A percentile compares a stretch with the other conserved stretches of the same genome.
Evolutionary conservation across 2,797 vertebrate species (phyloP).

Genomic region (Myotis vivesi): DNA sequence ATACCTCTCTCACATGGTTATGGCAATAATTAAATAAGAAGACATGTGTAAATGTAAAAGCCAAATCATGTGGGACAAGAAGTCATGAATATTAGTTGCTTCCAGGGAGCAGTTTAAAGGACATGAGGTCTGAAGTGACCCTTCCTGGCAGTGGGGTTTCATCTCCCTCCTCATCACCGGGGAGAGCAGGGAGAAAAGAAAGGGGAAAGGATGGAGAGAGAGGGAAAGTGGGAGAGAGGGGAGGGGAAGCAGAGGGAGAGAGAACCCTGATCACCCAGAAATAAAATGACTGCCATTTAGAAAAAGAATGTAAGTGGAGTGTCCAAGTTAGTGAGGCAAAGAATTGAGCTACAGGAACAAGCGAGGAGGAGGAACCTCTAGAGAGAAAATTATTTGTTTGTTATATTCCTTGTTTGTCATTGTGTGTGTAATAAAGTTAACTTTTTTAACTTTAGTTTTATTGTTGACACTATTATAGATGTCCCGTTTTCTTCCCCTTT

Average conservation of each 20-base stretch:
- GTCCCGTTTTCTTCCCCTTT: background rate
- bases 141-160: constrained; percentile 7
- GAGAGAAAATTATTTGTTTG: background rate
- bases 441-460: background rate
- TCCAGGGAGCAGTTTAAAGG: constrained; percentile 50
- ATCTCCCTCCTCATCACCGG: background rate
- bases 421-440: background rate
- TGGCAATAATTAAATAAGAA: constrained; percentile 46
- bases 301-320: background rate
- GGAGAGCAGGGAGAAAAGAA: background rate
- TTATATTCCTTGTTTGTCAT: background rate
- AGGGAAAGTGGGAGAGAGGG: rapidly evolving
- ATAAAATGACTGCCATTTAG: background rate
- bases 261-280: background rate
- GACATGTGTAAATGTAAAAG: constrained; percentile 30
- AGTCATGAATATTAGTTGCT: constrained; percentile 44
- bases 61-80: background rate
- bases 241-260: background rate
- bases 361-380: background rate
- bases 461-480: background rate
- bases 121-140: background rate
- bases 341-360: background rate
- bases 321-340: background rate
- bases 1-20: background rate
- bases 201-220: background rate